Percentiles rank a stretch among this genome's conserved stretches.
Evolutionary conservation across 1,140 invertebrate species (phyloP).

Genomic region (Leptinotarsa defecta): DNA sequence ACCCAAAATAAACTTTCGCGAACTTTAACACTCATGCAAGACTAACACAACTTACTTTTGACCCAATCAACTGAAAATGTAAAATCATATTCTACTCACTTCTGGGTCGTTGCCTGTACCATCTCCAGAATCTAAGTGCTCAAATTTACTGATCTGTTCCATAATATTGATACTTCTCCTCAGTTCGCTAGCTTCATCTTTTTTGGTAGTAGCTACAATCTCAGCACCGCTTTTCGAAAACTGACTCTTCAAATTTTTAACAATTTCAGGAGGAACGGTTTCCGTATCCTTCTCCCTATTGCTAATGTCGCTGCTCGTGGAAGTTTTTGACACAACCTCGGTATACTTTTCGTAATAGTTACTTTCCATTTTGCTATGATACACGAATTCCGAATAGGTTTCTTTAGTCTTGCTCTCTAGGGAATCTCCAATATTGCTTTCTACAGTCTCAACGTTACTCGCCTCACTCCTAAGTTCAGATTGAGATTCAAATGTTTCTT

Average conservation of each 20-base stretch:
- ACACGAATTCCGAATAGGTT: conserved; percentile 37
- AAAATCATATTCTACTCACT: conserved; percentile 35
- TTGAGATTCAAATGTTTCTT: conserved; percentile 1
- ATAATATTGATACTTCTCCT: conserved; percentile 47
- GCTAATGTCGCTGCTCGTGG: conserved; percentile 15
- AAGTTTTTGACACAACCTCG: conserved; percentile 36
- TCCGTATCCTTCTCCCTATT: conserved; percentile 44
- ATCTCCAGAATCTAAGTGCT: conserved; percentile 34
- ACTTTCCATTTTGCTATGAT: conserved; percentile 35
- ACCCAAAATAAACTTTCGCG: not conserved
- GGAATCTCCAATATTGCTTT: conserved; percentile 21
- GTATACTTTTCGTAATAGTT: conserved; percentile 42
- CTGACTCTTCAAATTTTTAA: conserved; percentile 49
- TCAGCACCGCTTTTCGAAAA: conserved; percentile 39
- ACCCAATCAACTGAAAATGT: conserved; percentile 10
- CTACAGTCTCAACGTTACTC: conserved; percentile 5
- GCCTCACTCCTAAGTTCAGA: not conserved
- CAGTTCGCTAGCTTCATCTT: conserved; percentile 39
- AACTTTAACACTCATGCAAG: conserved; percentile 9
- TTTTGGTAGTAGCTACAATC: conserved; percentile 29
- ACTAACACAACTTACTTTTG: conserved; percentile 23
- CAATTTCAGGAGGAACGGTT: conserved; percentile 44
- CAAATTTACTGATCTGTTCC: conserved; percentile 53
- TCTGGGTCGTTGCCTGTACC: conserved; percentile 31
- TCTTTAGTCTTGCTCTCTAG: conserved; percentile 30